phyloP scores from a whole-genome alignment of 1,140 invertebrate species.

The Aphelinus atriplicis region DNA sequence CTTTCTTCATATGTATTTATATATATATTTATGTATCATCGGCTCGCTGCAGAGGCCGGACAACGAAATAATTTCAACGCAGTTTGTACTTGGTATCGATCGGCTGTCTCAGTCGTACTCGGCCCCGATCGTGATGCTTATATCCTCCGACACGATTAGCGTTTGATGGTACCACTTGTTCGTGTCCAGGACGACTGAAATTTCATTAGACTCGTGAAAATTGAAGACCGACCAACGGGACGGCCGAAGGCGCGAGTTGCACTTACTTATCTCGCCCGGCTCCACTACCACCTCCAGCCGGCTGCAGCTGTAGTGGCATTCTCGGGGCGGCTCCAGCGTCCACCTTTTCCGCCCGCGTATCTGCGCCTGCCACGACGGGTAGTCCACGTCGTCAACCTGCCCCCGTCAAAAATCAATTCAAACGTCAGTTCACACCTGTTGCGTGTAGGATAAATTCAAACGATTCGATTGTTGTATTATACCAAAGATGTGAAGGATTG shows the following conservation, averaged over 20 bases:
- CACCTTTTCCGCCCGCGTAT: conserved; percentile 86
- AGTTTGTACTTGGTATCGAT: too few relatives aligned
- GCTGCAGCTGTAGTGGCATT: conserved; percentile 83
- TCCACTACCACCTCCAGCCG: conserved; percentile 77
- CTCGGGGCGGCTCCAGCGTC: conserved; percentile 86
- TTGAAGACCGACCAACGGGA: neutral
- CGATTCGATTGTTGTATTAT: too few relatives aligned
- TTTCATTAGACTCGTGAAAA: conserved; percentile 15
- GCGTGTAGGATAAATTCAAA: too few relatives aligned
- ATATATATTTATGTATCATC: too few relatives aligned
- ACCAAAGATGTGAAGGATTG: too few relatives aligned
- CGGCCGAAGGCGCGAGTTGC: neutral
- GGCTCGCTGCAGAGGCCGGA: too few relatives aligned
- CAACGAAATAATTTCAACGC: too few relatives aligned
- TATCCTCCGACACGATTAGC: conserved; percentile 81
- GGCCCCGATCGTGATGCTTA: conserved; percentile 95
- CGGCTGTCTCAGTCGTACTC: conserved; percentile 82
- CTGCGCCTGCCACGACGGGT: conserved; percentile 96
- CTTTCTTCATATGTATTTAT: too few relatives aligned
- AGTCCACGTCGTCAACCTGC: conserved; percentile 89
- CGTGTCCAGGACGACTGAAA: conserved; percentile 88
- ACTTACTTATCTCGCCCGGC: conserved; percentile 90
- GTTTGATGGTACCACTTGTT: conserved; percentile 97
- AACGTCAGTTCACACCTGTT: neutral
- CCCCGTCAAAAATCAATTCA: conserved; percentile 44